Base-by-base conservation (phyloP, 2,888 invertebrate genomes). In the Entomobrya multifasciata region DNA sequence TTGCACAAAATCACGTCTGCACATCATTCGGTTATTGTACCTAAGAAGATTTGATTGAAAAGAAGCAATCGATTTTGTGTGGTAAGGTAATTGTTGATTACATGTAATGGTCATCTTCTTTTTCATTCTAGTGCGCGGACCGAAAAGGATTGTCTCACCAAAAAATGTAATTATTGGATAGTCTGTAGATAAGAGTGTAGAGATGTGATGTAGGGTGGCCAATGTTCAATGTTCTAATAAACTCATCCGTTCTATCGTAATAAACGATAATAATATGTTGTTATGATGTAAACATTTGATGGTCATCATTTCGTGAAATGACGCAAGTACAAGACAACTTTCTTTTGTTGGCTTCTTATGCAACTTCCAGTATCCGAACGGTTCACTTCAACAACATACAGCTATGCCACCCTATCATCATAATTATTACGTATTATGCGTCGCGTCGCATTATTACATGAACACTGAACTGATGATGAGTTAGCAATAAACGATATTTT, bases 121-220 rank as follows among this genome's bases (percentile, higher is more conserved):
- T 55, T 74, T 49, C 25, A 74, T 49, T 52, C 52, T 17, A 55
- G n/a, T 55, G 65, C n/a, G n/a, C 49, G 36, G 80, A 79, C 44
- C 52, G 49, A 27, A 49, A 27, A 47, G 30, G 11, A 74, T 41
- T 57, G 49, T 55, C 57, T 70, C 55, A 70, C 30, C 62, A 60
- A 80, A 65, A 60, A n/a, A n/a, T n/a, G 30, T 52, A 62, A 80
- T 80, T 80, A 80, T 70, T 80, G 36, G n/a, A n/a, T n/a, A n/a
- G n/a, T n/a, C n/a, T n/a, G n/a, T n/a, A n/a, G n/a, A n/a, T n/a
- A n/a, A n/a, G n/a, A n/a, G n/a, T n/a, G n/a, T n/a, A n/a, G n/a
- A n/a, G n/a, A n/a, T 49, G 20, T 79, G 80, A 55, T n/a, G n/a
- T 70, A 52, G 67, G 36, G 52, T 41, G 47, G 41, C 22, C 79